Evolutionary conservation across 2,113 vertebrate species (phyloP), one percentile per base, ranked within the genome.

Genomic region (Phylloscopus trochiloides): DNA sequence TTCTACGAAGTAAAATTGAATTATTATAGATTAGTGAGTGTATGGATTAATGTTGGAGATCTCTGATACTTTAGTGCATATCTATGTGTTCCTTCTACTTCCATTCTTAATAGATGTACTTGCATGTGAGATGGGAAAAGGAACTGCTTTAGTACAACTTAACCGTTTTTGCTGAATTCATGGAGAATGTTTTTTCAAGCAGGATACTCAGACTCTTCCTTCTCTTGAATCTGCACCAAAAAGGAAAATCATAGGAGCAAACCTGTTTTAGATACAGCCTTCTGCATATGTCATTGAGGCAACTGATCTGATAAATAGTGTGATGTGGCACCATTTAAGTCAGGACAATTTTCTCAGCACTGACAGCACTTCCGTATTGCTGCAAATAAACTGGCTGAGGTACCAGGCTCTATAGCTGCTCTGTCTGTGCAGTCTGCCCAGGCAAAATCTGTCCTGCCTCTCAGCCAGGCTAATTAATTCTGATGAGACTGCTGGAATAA

Each of bases 391-490:
- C 32, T 83, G 2, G 3, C 20, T 54, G 32, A 71, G 84, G 84
- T 94, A 84, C 43, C 32, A 54, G 68, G 59, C 47, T 73, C 80
- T 84, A 4, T 32, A 80, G 63, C 47, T 77, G 31, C 63, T 84
- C 68, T 92, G 67, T 34, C 42, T 81, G 74, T 84, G 32, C 86
- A 86, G 63, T 70, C 51, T 81, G 80, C 51, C 48, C 59, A 51
- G 43, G 68, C 67, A 89, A 84, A 90, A 94, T 89, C 84, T 77
- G 72, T 86, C 87, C 90, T 84, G 55, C 80, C 55, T 81, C 77
- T 84, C 77, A 84, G 87, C 47, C 83, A 84, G 68, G 34, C 73
- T 84, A 84, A 92, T 95, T 91, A 89, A 89, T 95, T 83, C 80
- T 89, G 77, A 71, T 74, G 65, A 71, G 51, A 29, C 34, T 94